phyloP scores from a whole-genome alignment of 2,888 invertebrate genomes.

The Amiota mariae region DNA sequence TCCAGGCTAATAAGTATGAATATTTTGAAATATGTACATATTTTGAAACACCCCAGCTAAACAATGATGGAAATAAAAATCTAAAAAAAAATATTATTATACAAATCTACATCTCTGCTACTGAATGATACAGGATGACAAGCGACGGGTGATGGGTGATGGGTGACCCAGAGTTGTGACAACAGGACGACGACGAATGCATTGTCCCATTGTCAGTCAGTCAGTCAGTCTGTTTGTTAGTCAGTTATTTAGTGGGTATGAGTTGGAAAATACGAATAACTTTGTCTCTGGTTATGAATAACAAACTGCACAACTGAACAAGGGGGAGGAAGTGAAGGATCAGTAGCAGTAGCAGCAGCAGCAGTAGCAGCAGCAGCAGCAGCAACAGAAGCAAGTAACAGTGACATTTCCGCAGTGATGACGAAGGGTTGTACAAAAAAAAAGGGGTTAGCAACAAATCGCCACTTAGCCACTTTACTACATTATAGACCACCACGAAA shows the following conservation, averaged over 20 bases:
- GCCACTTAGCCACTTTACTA: no score
- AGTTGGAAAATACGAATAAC: no score
- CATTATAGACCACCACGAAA: no score
- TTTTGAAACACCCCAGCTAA: no score
- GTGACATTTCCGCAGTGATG: background rate
- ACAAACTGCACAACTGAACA: slow-evolving; percentile 11
- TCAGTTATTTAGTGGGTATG: no score
- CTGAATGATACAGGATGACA: slow-evolving; percentile 8
- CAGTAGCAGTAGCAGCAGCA: background rate
- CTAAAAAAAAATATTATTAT: no score
- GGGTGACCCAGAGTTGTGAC: background rate
- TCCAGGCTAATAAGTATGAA: no score
- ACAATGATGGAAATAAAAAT: no score
- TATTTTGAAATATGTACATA: no score
- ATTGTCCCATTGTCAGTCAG: slow-evolving; percentile 1
- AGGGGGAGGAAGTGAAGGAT: background rate
- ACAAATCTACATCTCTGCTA: background rate
- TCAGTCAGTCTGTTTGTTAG: background rate
- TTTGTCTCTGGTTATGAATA: background rate
- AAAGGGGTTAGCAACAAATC: no score
- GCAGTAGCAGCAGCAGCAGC: background rate
- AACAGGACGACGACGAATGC: background rate
- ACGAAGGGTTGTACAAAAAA: no score
- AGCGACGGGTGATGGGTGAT: background rate
- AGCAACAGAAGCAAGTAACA: background rate